These are phyloP conservation scores for Macrosiphum euphorbiae DNA, from an alignment of 2,888 invertebrate genomes.

Conservation along the genomic window DNA sequence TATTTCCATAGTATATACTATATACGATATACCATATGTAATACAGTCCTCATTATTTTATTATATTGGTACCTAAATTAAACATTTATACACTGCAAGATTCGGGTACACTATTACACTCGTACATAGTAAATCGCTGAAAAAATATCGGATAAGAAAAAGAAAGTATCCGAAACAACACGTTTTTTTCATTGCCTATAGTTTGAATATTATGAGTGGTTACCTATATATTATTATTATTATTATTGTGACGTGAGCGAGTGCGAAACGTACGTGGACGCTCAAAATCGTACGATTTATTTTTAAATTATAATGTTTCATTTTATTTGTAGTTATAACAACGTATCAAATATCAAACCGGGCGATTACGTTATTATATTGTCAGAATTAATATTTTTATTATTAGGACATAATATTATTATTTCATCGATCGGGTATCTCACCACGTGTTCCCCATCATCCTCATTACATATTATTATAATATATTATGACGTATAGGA, in stretches of 20 bases:
- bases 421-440: neutral
- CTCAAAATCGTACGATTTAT: neutral
- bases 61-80: neutral
- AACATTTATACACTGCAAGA: neutral
- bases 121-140: neutral
- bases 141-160: neutral
- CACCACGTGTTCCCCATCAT: no score
- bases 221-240: neutral
- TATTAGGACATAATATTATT: neutral
- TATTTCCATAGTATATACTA: neutral
- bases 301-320: neutral
- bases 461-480: neutral
- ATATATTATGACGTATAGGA: no score
- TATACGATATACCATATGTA: neutral
- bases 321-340: neutral
- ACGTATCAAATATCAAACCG: neutral
- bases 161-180: neutral
- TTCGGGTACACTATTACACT: neutral
- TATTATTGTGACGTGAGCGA: neutral
- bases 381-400: neutral
- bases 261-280: no score
- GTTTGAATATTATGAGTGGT: neutral
- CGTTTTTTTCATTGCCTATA: neutral
- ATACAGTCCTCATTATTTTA: neutral
- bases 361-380: neutral